phyloP scores from a whole-genome alignment of 2,113 vertebrate species.

The Anseranas semipalmata region DNA sequence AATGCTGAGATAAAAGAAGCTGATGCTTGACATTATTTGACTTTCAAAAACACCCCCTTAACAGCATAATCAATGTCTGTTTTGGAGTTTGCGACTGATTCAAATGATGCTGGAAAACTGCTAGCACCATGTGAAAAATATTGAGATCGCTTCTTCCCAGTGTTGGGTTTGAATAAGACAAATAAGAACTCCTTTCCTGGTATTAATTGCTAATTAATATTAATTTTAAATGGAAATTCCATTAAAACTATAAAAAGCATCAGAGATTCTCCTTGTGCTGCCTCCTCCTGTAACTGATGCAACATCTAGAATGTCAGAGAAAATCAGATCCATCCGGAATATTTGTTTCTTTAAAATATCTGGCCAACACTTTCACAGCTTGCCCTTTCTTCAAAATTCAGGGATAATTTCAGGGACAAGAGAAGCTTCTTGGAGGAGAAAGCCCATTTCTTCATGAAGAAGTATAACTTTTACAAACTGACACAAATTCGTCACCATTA shows the following conservation, averaged over 20 bases:
- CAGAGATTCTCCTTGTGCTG: not conserved
- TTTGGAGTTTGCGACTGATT: not conserved
- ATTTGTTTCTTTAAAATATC: not conserved
- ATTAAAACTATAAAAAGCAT: not conserved
- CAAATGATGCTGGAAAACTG: not conserved
- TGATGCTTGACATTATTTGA: not conserved
- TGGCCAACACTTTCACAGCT: not conserved
- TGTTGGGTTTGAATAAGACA: not conserved
- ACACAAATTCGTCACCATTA: not conserved
- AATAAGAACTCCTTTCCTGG: not conserved
- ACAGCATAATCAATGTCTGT: not conserved
- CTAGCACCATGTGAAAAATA: not conserved
- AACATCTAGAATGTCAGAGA: not conserved
- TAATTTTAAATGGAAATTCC: not conserved
- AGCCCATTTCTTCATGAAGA: not conserved
- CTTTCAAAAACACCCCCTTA: not conserved
- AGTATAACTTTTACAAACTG: not conserved
- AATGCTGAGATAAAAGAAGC: not conserved
- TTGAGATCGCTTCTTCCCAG: not conserved
- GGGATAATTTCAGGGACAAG: accelerated
- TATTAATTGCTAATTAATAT: not conserved
- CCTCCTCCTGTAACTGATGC: not conserved
- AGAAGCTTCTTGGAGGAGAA: not conserved
- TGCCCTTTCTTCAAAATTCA: not conserved
- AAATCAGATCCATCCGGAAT: not conserved